Percentiles rank a stretch among this genome's conserved stretches.
Conservation (phyloP, 2,797 vertebrate genomes). For the Sebastes oblongus region DNA sequence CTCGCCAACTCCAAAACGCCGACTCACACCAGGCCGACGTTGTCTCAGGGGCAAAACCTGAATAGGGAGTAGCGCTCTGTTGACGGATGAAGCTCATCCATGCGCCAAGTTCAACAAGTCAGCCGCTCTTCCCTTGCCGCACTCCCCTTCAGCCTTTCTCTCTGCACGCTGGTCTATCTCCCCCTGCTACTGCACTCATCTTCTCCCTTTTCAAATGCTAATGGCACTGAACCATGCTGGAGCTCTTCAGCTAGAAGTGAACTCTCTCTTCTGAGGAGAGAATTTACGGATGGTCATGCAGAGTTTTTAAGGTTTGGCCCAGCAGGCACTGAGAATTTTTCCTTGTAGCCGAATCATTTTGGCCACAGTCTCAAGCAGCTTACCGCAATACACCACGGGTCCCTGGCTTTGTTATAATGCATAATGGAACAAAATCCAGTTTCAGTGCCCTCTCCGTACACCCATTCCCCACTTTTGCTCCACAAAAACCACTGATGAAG, state of each 20-base stretch:
- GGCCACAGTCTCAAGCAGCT: conserved; percentile 43
- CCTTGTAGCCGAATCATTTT: conserved; percentile 57
- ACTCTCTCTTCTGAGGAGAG: conserved; percentile 48
- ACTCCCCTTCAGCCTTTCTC: conserved; percentile 36
- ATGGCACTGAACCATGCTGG: conserved; percentile 64
- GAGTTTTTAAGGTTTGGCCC: conserved; percentile 63
- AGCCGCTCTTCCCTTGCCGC: conserved; percentile 13
- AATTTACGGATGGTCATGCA: conserved; percentile 71
- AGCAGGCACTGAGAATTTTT: conserved; percentile 50
- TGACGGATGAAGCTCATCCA: conserved; percentile 66
- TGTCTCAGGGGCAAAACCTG: conserved; percentile 54
- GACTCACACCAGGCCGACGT: conserved; percentile 25
- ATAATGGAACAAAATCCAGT: conserved; percentile 61
- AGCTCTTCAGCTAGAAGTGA: conserved; percentile 56
- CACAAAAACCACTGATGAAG: conserved; percentile 15
- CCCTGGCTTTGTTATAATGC: conserved; percentile 54
- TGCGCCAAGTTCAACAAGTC: conserved; percentile 77
- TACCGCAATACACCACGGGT: conserved; percentile 31
- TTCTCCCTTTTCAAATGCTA: conserved; percentile 75
- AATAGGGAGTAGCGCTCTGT: conserved; percentile 44
- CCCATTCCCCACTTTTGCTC: neutral
- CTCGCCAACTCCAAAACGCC: conserved; percentile 33
- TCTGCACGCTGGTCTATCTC: conserved; percentile 1
- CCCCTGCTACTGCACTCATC: conserved; percentile 50
- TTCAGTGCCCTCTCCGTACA: conserved; percentile 14